Base-by-base conservation (phyloP, 92 coral and sea anemone species). In the Hydrozoanthus gracilis region DNA sequence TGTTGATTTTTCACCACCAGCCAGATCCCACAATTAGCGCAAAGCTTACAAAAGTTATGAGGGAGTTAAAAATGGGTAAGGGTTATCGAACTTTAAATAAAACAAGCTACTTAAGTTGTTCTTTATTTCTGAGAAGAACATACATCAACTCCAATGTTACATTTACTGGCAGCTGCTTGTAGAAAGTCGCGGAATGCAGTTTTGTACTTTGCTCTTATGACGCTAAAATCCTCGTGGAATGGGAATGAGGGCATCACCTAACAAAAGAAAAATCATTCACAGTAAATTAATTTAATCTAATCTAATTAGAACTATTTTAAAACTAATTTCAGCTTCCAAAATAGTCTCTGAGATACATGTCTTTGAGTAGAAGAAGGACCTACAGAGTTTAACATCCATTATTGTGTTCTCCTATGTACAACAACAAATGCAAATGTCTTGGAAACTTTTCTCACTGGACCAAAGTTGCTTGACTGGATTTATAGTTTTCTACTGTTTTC, bases 191-290 rank as follows among this genome's bases (percentile, higher is more conserved):
- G 92, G 64, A 97, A 97, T 8, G 95, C 98, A 83, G 91, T 88
- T 55, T 93, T 93, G 85, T 97, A 97, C 64, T 95, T 97, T 67
- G 95, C 98, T 66, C 99, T 88, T 56, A 97, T 92, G 75, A 92
- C 99, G 69, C 92, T 82, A 68, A 97, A 97, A 83, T 97, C 99
- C 66, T 97, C 99, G 84, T 92, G 91, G 77, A 97, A 93, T 60
- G 98, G 94, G 76, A 97, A 95, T 3, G 97, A 82, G 1, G 99
- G 98, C 95, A 97, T 91, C 71, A 97, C 98, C 99, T 97, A 70
- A 5, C 8, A 39, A 8, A 5, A 62, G 5, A 15, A 9, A 17
- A 39, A 27, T 7, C 16, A 8, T 20, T 14, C 17, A 45, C 44
- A 27, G n/a, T n/a, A n/a, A n/a, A n/a, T 11, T 17, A 5, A 66